Evolutionary conservation across 2,797 vertebrate species (phyloP).

Genomic region (Ctenopoma kingsleyae): DNA sequence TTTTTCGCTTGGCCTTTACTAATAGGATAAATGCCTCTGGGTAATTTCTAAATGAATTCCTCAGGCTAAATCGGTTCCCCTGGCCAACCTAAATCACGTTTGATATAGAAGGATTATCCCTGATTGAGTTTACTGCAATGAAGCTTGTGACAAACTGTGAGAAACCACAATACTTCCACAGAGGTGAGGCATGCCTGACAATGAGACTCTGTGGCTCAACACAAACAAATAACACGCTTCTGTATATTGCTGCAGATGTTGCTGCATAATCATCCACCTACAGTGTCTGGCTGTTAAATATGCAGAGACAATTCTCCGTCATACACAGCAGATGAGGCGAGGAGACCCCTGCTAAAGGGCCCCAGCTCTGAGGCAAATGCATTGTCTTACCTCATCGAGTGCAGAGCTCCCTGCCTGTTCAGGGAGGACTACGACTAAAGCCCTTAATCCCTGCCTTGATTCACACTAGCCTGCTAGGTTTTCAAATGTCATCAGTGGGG

Average conservation of each 20-base stretch:
- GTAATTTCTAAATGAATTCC: conserved; percentile 77
- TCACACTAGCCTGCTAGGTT: conserved; percentile 76
- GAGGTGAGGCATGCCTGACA: conserved; percentile 29
- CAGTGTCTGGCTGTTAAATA: conserved; percentile 41
- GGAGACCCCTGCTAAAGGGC: conserved; percentile 56
- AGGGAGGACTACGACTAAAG: conserved; percentile 72
- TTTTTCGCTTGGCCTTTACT: conserved; percentile 63
- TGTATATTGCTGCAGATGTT: conserved; percentile 16
- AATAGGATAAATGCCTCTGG: conserved; percentile 75
- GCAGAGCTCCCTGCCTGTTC: conserved; percentile 62
- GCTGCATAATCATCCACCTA: conserved; percentile 41
- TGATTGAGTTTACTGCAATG: conserved; percentile 63
- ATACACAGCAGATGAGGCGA: conserved; percentile 37
- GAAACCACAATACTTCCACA: conserved; percentile 28
- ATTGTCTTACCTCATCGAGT: conserved; percentile 65
- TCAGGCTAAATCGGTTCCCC: conserved; percentile 56
- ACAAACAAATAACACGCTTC: conserved; percentile 4
- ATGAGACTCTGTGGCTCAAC: conserved; percentile 16
- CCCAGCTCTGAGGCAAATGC: conserved; percentile 59
- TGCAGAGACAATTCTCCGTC: conserved; percentile 32
- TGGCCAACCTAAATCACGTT: conserved; percentile 59
- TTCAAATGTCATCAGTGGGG: conserved; percentile 73
- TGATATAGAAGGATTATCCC: conserved; percentile 70
- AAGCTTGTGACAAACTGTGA: conserved; percentile 58
- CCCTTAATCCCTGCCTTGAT: conserved; percentile 78